Base-by-base conservation (phyloP, 2,113 vertebrate species). In the Heterotis niloticus region DNA sequence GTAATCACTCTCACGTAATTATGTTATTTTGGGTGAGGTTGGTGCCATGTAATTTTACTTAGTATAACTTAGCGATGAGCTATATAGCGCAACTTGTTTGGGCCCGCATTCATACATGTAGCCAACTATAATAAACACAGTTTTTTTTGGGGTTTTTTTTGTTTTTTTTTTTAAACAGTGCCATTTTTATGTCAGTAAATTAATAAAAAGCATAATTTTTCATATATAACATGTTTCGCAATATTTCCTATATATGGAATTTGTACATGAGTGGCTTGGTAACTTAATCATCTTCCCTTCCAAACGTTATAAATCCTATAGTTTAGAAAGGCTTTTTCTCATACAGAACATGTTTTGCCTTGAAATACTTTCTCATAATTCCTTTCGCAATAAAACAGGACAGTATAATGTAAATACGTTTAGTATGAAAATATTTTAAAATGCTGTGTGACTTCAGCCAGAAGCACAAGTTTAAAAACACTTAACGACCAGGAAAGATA, bases 11-110 rank as follows among this genome's bases (percentile, higher is more conserved):
- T 44, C 34, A 44, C n/a, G 51, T 74, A 57, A 74, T 59, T 74
- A 73, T 73, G 71, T 57, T 57, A 74, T 57, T 74, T 44, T 74
- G 23, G 26, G n/a, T 65, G n/a, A n/a, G 34, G 34, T 5, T 18
- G 10, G 71, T 74, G 71, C 4, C 52, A 2, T 59, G 18, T 24
- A 34, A 34, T 23, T 44, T 44, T 7, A 44, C 34, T 52, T 23
- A n/a, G 44, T 72, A n/a, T 72, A 20, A 34, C 28, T n/a, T 70
- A 10, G 10, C 51, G 34, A 18, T 20, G 9, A 28, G 34, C 18
- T 44, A n/a, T 20, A 70, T 17, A 70, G 10, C 5, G 34, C 69
- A 72, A 20, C 23, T 59, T 17, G 20, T 74, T 23, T 74, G 54
- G 23, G 20, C 20, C 59, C 11, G 59, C 20, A 28, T 4, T 44